Conservation (phyloP, 1,140 invertebrate species). For the Piezodorus guildinii region DNA sequence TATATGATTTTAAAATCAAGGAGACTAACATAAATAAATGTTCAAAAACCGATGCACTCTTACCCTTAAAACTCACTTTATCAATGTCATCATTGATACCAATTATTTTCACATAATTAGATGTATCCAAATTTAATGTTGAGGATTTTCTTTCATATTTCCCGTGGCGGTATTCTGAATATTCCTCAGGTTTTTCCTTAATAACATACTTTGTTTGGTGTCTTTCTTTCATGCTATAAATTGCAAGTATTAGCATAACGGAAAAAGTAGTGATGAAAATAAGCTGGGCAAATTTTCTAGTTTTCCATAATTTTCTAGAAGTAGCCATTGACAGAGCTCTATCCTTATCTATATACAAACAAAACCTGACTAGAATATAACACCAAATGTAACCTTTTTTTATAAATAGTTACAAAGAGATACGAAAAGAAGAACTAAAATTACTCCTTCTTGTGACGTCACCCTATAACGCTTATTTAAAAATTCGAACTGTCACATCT, state of each 20-base stretch:
- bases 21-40: background rate
- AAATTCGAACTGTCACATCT: too few species aligned
- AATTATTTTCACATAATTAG: background rate
- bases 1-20: background rate
- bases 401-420: too few species aligned
- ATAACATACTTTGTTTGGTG: background rate
- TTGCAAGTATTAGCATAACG: background rate
- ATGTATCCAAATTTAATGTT: background rate
- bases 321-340: background rate
- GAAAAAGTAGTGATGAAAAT: background rate
- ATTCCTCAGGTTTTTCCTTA: background rate
- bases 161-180: background rate
- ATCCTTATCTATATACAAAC: background rate
- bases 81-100: background rate
- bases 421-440: too few species aligned
- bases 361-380: background rate
- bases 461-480: too few species aligned
- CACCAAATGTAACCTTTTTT: background rate
- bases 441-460: too few species aligned
- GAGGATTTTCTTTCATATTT: background rate
- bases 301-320: conserved; percentile 10
- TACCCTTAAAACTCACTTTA: conserved; percentile 12
- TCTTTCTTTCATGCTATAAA: background rate
- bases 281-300: conserved; percentile 6
- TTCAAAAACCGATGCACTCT: background rate